Conservation (phyloP, 2,888 invertebrate genomes). For the Nomada ferruginata region DNA sequence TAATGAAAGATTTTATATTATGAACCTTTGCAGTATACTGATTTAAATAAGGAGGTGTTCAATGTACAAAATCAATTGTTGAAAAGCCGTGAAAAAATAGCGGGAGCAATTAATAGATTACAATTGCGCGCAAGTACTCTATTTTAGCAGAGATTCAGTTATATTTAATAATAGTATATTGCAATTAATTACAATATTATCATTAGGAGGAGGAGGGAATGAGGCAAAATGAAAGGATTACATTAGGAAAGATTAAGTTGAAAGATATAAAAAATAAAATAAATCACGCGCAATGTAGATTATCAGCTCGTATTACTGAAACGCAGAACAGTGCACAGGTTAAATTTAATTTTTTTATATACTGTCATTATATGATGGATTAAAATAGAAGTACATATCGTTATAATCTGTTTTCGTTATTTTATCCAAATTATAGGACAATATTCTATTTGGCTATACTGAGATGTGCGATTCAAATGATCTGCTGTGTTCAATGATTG, state of each 20-base stretch:
- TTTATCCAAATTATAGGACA: slow-evolving; percentile 62
- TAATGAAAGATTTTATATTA: no score
- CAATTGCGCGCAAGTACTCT: slow-evolving; percentile 75
- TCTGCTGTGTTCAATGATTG: slow-evolving; percentile 72
- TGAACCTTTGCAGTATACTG: slow-evolving; percentile 72
- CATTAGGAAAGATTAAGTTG: slow-evolving; percentile 72
- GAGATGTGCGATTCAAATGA: slow-evolving; percentile 71
- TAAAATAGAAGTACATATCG: background rate
- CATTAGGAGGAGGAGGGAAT: slow-evolving; percentile 76
- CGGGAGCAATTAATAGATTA: slow-evolving; percentile 71
- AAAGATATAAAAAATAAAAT: slow-evolving; percentile 81
- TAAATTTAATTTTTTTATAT: background rate
- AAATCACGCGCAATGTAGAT: slow-evolving; percentile 74
- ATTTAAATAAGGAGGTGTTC: slow-evolving; percentile 71
- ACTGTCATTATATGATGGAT: background rate
- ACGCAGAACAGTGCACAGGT: slow-evolving; percentile 70
- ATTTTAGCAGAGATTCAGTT: slow-evolving; percentile 2
- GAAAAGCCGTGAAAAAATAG: slow-evolving; percentile 74
- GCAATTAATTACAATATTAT: background rate
- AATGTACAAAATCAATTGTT: slow-evolving; percentile 74
- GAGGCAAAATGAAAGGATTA: slow-evolving; percentile 74
- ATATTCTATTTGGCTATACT: slow-evolving; percentile 56
- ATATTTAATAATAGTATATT: background rate
- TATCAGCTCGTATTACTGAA: slow-evolving; percentile 64
- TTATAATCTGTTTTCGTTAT: slow-evolving; percentile 8